phyloP scores from a whole-genome alignment of 2,888 invertebrate genomes.

The Drosophila hamatofila region DNA sequence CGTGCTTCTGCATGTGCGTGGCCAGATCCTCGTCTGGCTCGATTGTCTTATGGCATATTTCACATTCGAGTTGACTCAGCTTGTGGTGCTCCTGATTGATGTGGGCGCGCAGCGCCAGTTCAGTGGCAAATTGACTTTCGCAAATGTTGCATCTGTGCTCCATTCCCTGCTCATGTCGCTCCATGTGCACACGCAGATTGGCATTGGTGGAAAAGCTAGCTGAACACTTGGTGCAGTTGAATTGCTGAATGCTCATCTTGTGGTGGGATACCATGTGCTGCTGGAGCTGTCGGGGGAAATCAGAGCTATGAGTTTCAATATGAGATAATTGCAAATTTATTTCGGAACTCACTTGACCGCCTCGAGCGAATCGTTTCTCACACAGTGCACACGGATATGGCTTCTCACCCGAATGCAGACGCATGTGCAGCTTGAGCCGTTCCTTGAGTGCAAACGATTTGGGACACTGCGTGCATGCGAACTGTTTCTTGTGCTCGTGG shows the following conservation, averaged over 20 bases:
- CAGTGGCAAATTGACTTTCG: slow-evolving; percentile 91
- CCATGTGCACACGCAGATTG: slow-evolving; percentile 88
- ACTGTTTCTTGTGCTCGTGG: slow-evolving; percentile 85
- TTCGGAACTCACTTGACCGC: slow-evolving; percentile 88
- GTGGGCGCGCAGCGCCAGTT: slow-evolving; percentile 90
- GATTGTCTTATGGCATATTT: slow-evolving; percentile 92
- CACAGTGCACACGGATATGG: slow-evolving; percentile 89
- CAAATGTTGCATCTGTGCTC: slow-evolving; percentile 93
- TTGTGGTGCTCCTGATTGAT: slow-evolving; percentile 91
- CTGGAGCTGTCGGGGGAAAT: slow-evolving; percentile 71
- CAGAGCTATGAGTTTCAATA: neutral
- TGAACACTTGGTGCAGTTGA: slow-evolving; percentile 90
- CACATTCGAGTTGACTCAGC: slow-evolving; percentile 91
- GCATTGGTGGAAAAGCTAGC: slow-evolving; percentile 89
- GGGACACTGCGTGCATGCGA: slow-evolving; percentile 90
- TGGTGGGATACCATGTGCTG: slow-evolving; percentile 91
- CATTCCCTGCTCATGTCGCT: slow-evolving; percentile 90
- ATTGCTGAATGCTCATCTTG: slow-evolving; percentile 88
- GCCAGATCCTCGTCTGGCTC: slow-evolving; percentile 93
- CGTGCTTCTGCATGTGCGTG: slow-evolving; percentile 92
- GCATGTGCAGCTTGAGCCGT: slow-evolving; percentile 90
- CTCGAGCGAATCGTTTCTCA: slow-evolving; percentile 89
- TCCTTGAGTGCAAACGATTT: slow-evolving; percentile 92
- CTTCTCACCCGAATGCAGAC: slow-evolving; percentile 90
- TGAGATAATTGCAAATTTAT: neutral